These are phyloP conservation scores for Ooceraea biroi DNA, from an alignment of 1,140 invertebrate species.

Conservation along the genomic window DNA sequence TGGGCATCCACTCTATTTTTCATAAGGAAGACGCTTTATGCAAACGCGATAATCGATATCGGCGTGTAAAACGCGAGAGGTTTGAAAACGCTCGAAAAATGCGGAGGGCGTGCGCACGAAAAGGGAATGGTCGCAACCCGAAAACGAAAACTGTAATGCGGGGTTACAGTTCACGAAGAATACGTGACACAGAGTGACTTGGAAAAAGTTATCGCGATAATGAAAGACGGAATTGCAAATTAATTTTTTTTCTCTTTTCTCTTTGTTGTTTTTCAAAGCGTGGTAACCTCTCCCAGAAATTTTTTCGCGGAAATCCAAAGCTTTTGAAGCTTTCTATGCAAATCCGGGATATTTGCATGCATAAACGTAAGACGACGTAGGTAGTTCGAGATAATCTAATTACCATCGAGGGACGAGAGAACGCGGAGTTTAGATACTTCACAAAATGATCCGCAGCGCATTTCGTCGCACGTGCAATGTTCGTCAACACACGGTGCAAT, in stretches of 20 bases:
- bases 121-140: background rate
- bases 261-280: too few relatives aligned
- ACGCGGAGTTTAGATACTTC: background rate
- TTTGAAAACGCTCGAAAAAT: constrained; percentile 8
- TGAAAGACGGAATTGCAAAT: constrained; percentile 12
- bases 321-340: background rate
- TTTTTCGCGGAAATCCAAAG: background rate
- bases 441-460: background rate
- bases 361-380: background rate
- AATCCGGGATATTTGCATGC: background rate
- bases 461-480: background rate
- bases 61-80: constrained; percentile 9
- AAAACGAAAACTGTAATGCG: too few relatives aligned
- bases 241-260: background rate
- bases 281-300: background rate
- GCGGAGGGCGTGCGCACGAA: background rate
- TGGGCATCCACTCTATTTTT: constrained; percentile 38
- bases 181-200: background rate
- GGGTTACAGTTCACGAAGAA: constrained; percentile 3
- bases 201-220: constrained; percentile 3
- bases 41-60: constrained; percentile 46
- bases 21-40: constrained; percentile 37
- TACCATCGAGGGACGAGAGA: background rate
- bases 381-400: constrained; percentile 7
- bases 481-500: too few relatives aligned